Conservation (phyloP, 2,113 vertebrate species). For the Edolisoma coerulescens region DNA sequence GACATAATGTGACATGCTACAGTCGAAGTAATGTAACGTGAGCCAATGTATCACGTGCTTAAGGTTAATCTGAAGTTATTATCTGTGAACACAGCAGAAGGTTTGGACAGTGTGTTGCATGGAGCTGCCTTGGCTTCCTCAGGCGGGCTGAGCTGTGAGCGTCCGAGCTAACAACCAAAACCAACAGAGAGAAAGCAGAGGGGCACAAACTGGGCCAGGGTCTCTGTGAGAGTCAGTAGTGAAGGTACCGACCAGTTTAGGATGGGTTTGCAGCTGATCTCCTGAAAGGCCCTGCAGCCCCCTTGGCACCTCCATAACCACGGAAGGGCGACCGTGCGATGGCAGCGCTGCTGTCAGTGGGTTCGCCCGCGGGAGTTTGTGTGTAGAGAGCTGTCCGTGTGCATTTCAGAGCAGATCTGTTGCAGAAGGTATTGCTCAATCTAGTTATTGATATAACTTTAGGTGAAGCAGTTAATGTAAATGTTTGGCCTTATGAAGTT, state of each 20-base stretch:
- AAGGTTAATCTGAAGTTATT: constrained; percentile 39
- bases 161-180: not conserved
- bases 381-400: not conserved
- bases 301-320: not conserved
- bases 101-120: not conserved
- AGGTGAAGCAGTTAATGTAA: not conserved
- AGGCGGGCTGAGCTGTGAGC: not conserved
- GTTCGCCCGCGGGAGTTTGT: not conserved
- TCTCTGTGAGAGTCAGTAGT: not conserved
- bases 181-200: not conserved
- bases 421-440: not conserved
- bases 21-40: not conserved
- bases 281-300: not conserved
- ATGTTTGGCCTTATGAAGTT: not conserved
- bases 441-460: not conserved
- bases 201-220: not conserved
- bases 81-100: not conserved
- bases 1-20: constrained; percentile 20
- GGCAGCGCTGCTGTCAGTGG: not conserved
- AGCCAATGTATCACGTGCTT: constrained; percentile 19
- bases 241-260: not conserved
- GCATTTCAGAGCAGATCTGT: not conserved
- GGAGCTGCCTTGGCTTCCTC: not conserved
- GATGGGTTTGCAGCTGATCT: not conserved
- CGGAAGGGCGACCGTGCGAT: not conserved